Evolutionary conservation across 2,797 vertebrate species (phyloP), one percentile per base, ranked within the genome.

Genomic region (Coreius guichenoti): DNA sequence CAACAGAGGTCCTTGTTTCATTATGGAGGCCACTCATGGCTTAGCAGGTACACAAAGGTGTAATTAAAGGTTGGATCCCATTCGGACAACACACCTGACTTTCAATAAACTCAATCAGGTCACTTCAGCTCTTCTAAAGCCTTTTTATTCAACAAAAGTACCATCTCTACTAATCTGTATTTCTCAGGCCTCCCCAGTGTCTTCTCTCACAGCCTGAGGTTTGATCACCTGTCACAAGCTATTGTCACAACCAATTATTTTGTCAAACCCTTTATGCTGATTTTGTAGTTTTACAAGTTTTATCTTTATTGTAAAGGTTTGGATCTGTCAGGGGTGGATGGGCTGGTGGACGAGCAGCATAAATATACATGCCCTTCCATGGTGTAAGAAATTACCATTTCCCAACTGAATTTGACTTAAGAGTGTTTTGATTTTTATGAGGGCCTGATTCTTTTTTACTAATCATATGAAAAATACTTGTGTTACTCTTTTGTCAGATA

Each of bases 1-100:
- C 79, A 69, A 81, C n/a, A 69, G 65, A 69, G 31, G 65, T n/a
- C 17, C 58, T 47, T 80, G 69, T 63, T 61, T 82, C 39, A 82
- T 82, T 73, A 61, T 23, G 8, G 36, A 29, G 54, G 26, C 36
- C 69, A 82, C 23, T 69, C 63, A 3, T 49, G 63, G 49, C 54
- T 54, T 17, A 70, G 65, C 79, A 70, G 79, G 45, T 12, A 47
- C 33, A 82, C 80, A 75, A 54, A 75, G 73, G 73, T 75, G 47
- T 54, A 75, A 75, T 75, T 75, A 75, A 54, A 75, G 73, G 73
- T 33, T 54, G 47, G 73, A 75, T 54, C 73, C 29, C 47, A 75
- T 54, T 33, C 73, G 29, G 73, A 75, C 73, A 75, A 54, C 33
- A 49, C 73, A 33, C 73, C 54, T 54, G 47, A 75, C 47, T 75